Evolutionary conservation across 2,888 invertebrate species (phyloP), one percentile per base, ranked within the genome.

Genomic region (Phasia obesa): DNA sequence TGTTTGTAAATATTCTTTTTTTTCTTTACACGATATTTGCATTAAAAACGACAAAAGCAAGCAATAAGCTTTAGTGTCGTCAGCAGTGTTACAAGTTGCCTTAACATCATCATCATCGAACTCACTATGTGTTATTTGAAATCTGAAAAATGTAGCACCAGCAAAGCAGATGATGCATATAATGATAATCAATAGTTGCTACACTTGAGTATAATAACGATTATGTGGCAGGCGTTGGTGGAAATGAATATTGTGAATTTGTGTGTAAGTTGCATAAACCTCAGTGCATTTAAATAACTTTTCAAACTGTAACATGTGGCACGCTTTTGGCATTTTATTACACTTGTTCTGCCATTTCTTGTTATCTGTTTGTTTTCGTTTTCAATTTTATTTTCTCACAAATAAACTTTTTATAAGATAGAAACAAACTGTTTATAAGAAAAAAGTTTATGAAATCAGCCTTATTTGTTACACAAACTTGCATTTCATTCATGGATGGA

Each of bases 291-390:
- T 75, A 11, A 64, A 74, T 19, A 70, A 60, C 35, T 70, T 70
- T 82, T 59, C 53, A 71, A 78, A 75, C 77, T 75, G 53, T 38
- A 85, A 81, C 83, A 85, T 85, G 59, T 85, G 84, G 84, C 84
- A 83, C 75, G 81, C 83, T 85, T 83, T 85, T 83, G 81, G 81
- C 81, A 81, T 83, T 81, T 85, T 85, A 83, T 85, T 81, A 70
- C 83, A 78, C 78, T 77, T 83, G 67, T 75, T 64, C 49, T 57
- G 51, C 55, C 42, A 44, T 44, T 49, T 65, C 31, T 44, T n/a
- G 31, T 44, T 21, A 11, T 17, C n/a, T n/a, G n/a, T n/a, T n/a
- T n/a, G 5, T 31, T 31, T 57, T 53, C 2, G 15, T 59, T 42
- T 42, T 31, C 7, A 55, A 38, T 51, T 60, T 53, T 67, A 62